A percentile compares a stretch with the other conserved stretches of the same genome.
Conservation (phyloP, 1,140 invertebrate species). For the Vollenhovia emeryi region DNA sequence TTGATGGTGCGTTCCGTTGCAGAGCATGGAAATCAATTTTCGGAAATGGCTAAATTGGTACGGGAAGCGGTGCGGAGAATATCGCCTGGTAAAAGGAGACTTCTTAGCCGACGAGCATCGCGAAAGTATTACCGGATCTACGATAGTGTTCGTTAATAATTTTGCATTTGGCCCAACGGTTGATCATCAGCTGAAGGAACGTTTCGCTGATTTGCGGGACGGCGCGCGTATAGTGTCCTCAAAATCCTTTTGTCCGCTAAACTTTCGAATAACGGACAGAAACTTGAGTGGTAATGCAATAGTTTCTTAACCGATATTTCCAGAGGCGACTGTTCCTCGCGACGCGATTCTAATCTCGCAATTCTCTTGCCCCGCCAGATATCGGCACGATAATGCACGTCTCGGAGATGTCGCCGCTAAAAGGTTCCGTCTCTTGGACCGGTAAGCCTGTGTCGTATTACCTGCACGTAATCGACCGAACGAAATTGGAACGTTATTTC, state of each 20-base stretch:
- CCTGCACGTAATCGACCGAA: conserved; percentile 98
- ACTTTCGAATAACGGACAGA: conserved; percentile 98
- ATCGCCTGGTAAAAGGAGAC: conserved; percentile 96
- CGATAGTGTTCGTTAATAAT: conserved; percentile 99
- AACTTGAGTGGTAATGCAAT: conserved; percentile 89
- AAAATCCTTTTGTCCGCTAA: conserved; percentile 98
- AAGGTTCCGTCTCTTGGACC: conserved; percentile 99
- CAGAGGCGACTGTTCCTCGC: too few relatives aligned
- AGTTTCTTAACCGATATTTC: not conserved
- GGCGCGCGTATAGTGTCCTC: conserved; percentile 99
- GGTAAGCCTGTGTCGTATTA: conserved; percentile 99
- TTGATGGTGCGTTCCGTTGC: not conserved
- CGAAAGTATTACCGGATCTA: conserved; percentile 96
- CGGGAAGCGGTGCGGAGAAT: conserved; percentile 96
- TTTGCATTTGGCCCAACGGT: conserved; percentile 99
- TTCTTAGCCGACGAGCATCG: conserved; percentile 96
- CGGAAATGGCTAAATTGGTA: conserved; percentile 98
- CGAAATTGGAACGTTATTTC: conserved; percentile 98
- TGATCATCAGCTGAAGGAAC: conserved; percentile 98
- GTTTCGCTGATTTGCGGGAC: conserved; percentile 98
- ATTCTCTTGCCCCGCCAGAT: conserved; percentile 87
- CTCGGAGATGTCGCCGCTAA: conserved; percentile 96
- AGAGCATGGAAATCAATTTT: conserved; percentile 95
- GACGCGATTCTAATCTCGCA: too few relatives aligned
- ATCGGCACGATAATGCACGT: conserved; percentile 99